Evolutionary conservation across 2,888 invertebrate species (phyloP).

Genomic region (Polietes domitor): DNA sequence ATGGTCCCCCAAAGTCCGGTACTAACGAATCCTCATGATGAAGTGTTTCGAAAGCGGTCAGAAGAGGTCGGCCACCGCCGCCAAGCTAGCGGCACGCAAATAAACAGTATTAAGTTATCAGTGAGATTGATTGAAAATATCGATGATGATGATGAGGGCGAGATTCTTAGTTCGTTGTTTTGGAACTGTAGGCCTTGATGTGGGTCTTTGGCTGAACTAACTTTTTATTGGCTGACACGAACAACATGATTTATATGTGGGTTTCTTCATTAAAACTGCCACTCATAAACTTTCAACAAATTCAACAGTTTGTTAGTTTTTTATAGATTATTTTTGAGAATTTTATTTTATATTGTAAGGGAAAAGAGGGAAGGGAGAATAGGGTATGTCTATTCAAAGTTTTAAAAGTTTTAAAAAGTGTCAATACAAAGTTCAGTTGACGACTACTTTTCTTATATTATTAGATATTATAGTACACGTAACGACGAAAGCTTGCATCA

Average conservation of each 20-base stretch:
- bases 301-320: background rate
- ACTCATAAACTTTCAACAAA: background rate
- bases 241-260: conserved; percentile 3
- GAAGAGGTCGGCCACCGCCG: background rate
- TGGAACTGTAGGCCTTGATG: conserved; percentile 36
- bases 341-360: background rate
- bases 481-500: conserved; percentile 22
- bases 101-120: conserved; percentile 59
- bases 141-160: background rate
- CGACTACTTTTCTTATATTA: background rate
- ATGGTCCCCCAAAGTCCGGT: conserved; percentile 36
- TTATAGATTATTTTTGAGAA: background rate
- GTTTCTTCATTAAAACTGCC: conserved; percentile 56
- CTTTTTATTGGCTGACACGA: conserved; percentile 60
- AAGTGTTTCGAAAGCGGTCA: background rate
- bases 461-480: no score
- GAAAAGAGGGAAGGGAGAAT: no score
- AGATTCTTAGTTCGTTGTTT: background rate
- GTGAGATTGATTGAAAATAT: background rate
- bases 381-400: no score
- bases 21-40: conserved; percentile 57
- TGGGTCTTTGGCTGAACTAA: conserved; percentile 38
- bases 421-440: no score
- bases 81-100: background rate
- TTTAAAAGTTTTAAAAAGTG: no score